Percentiles rank a stretch among this genome's conserved stretches.
These are phyloP conservation scores for Zhengitettix transpicula DNA, from an alignment of 2,888 invertebrate species.

Conservation along the genomic window DNA sequence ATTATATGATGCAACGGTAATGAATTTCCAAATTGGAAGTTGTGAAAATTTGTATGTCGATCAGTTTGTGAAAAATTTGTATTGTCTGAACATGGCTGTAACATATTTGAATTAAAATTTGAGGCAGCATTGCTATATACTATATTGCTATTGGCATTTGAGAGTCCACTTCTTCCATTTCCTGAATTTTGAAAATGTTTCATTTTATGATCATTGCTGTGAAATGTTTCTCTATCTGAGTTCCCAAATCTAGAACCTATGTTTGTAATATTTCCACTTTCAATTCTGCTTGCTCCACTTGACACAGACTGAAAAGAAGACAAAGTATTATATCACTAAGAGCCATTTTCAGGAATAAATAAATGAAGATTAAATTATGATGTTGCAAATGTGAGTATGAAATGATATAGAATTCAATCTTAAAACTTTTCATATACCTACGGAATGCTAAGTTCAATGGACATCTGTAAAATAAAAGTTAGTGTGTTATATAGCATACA, in stretches of 20 bases:
- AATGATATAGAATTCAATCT: too few species aligned
- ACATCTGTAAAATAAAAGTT: too few species aligned
- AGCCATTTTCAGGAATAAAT: too few species aligned
- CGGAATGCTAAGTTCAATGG: too few species aligned
- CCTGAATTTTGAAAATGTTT: not conserved
- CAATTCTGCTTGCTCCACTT: not conserved
- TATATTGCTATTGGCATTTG: not conserved
- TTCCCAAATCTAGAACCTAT: too few species aligned
- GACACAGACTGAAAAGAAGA: slow-evolving; percentile 1
- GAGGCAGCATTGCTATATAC: not conserved
- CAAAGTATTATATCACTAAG: too few species aligned
- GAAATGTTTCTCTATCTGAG: too few species aligned
- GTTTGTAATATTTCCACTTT: too few species aligned
- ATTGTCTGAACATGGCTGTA: not conserved
- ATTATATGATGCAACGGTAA: slow-evolving; percentile 6
- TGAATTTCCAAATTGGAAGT: slow-evolving; percentile 5
- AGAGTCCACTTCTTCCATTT: not conserved
- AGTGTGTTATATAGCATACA: too few species aligned
- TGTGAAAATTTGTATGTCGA: not conserved
- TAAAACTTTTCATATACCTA: too few species aligned
- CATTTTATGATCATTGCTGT: not conserved
- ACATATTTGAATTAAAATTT: not conserved
- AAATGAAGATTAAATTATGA: too few species aligned
- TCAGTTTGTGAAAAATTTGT: not conserved
- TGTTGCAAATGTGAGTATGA: too few species aligned